phyloP scores from a whole-genome alignment of 2,888 invertebrate species.

The Agriopis leucophaearia region DNA sequence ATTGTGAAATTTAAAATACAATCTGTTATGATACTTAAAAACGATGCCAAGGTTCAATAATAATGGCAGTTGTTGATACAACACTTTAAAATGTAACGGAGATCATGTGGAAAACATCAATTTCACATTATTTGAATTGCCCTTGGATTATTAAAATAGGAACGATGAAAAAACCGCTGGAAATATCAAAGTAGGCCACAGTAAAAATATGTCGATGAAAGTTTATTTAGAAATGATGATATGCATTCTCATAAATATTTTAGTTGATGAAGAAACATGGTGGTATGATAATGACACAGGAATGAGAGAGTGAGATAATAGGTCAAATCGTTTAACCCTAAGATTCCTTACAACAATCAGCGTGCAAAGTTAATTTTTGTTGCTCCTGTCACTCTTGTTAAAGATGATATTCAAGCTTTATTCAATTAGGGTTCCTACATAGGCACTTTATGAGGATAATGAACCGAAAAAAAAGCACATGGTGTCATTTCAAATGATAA shows the following conservation, averaged over 20 bases:
- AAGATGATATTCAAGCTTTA: constrained; percentile 74
- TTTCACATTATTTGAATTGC: constrained; percentile 41
- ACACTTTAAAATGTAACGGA: constrained; percentile 61
- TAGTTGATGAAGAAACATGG: constrained; percentile 47
- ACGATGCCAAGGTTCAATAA: constrained; percentile 73
- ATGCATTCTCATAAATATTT: constrained; percentile 60
- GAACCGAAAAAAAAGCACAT: constrained; percentile 49
- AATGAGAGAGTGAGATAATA: constrained; percentile 56
- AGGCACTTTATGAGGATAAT: constrained; percentile 60
- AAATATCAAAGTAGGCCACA: constrained; percentile 42
- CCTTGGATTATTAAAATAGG: constrained; percentile 50
- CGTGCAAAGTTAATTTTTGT: constrained; percentile 79
- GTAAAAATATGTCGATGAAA: constrained; percentile 52
- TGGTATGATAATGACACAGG: constrained; percentile 49
- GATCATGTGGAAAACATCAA: constrained; percentile 53
- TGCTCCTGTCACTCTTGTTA: constrained; percentile 71
- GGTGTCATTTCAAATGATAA: constrained; percentile 46
- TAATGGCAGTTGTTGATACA: constrained; percentile 73
- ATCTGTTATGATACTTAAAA: constrained; percentile 51
- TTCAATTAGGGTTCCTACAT: constrained; percentile 73
- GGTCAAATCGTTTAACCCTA: constrained; percentile 79
- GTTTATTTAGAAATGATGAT: constrained; percentile 55
- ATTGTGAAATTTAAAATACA: constrained; percentile 60
- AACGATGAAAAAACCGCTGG: constrained; percentile 37
- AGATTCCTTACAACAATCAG: constrained; percentile 80